phyloP scores from a whole-genome alignment of 1,140 invertebrate genomes.

The Diorhabda elongata region DNA sequence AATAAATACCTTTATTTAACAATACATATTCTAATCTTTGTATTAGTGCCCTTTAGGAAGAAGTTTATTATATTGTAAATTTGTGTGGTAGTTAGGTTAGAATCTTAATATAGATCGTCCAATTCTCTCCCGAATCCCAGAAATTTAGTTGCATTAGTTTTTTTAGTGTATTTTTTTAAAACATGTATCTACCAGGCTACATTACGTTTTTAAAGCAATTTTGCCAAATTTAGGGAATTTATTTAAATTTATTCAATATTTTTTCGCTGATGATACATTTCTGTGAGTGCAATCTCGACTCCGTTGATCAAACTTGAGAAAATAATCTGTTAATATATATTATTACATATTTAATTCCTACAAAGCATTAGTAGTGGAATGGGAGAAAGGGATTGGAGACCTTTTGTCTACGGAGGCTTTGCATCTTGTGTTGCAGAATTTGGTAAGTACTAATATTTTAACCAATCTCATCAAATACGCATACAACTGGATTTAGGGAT shows the following conservation, averaged over 20 bases:
- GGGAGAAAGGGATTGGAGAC: conserved; percentile 72
- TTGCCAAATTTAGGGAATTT: too few relatives aligned
- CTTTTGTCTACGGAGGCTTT: conserved; percentile 89
- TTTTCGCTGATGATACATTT: conserved; percentile 17
- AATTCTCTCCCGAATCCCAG: neutral
- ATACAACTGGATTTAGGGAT: too few relatives aligned
- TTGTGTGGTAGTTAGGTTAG: neutral
- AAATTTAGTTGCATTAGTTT: neutral
- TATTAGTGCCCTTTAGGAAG: too few relatives aligned
- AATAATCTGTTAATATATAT: neutral
- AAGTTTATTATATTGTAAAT: too few relatives aligned
- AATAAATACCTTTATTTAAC: too few relatives aligned
- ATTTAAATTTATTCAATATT: too few relatives aligned
- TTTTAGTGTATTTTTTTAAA: too few relatives aligned
- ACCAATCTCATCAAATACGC: neutral
- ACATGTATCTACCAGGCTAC: too few relatives aligned
- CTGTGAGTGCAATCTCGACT: conserved; percentile 1
- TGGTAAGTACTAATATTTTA: conserved; percentile 58
- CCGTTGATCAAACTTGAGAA: conserved; percentile 19
- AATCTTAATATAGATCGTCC: neutral
- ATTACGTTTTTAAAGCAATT: too few relatives aligned
- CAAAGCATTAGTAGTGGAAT: conserved; percentile 46
- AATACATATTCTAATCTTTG: too few relatives aligned
- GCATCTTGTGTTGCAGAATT: conserved; percentile 91
- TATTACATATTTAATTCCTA: conserved; percentile 3